These are phyloP conservation scores for Tetramorium alpestre DNA, from an alignment of 1,140 invertebrate species.

Conservation along the genomic window DNA sequence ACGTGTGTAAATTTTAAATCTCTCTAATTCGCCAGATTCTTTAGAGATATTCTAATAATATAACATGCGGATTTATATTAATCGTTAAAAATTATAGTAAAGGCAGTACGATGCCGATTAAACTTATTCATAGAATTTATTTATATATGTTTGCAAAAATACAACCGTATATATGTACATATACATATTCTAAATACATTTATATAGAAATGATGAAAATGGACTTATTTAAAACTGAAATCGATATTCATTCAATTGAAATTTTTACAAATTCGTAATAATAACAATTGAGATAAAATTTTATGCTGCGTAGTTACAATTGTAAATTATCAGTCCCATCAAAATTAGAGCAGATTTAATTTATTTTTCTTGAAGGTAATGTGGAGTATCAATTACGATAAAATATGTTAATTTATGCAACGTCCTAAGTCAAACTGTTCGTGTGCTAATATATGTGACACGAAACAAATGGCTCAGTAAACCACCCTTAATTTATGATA, in stretches of 20 bases:
- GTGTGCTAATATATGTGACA: not conserved
- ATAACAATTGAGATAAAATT: not conserved
- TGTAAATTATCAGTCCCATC: not conserved
- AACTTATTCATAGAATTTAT: not conserved
- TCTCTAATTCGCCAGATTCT: not conserved
- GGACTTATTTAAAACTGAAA: not conserved
- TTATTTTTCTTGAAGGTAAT: not conserved
- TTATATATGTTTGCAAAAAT: not conserved
- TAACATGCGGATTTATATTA: not conserved
- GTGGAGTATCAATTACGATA: not conserved
- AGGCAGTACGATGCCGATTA: not conserved
- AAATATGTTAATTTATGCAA: slow-evolving; percentile 45
- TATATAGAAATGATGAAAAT: not conserved
- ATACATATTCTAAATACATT: not conserved
- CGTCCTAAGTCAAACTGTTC: not conserved
- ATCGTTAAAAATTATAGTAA: not conserved
- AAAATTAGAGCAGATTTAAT: not conserved
- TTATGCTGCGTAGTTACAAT: not conserved
- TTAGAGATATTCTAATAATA: not conserved
- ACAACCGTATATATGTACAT: not conserved
- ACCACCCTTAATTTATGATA: not conserved
- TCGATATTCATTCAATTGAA: not conserved
- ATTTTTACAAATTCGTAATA: not conserved
- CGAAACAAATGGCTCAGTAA: not conserved
- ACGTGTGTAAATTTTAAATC: not conserved